Evolutionary conservation across 2,888 invertebrate genomes (phyloP).

Genomic region (Petrolisthes cinctipes): DNA sequence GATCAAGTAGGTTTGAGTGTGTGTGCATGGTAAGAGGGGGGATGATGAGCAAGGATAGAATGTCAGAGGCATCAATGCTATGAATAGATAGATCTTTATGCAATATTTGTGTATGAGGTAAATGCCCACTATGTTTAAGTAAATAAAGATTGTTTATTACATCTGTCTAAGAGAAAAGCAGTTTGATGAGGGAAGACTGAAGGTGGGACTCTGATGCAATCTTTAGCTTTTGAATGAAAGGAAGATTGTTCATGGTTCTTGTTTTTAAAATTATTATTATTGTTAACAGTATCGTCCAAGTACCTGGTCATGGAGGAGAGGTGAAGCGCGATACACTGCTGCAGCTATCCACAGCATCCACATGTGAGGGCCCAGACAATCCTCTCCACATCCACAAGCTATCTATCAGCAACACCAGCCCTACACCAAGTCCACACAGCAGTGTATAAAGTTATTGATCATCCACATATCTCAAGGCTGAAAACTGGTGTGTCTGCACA

Average conservation of each 20-base stretch:
- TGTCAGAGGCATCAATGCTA: no score
- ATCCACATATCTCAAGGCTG: neutral
- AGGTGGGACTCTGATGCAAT: neutral
- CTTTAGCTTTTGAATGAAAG: no score
- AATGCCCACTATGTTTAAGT: no score
- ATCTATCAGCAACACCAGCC: neutral
- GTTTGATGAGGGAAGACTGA: neutral
- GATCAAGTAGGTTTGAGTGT: neutral
- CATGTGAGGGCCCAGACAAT: constrained; percentile 40
- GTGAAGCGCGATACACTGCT: constrained; percentile 92
- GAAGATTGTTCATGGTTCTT: neutral
- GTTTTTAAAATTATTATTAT: constrained; percentile 21
- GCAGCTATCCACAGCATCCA: constrained; percentile 85
- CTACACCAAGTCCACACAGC: neutral
- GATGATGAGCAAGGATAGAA: no score
- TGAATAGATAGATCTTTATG: no score
- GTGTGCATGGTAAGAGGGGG: neutral
- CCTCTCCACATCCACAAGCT: neutral
- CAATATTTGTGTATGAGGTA: no score
- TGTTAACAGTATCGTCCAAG: constrained; percentile 88
- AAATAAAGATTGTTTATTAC: no score
- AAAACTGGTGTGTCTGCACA: neutral
- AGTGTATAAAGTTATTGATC: neutral
- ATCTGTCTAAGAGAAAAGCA: neutral
- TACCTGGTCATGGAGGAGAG: constrained; percentile 91